Conservation (phyloP, 2,113 vertebrate species). For the Scopus umbretta region DNA sequence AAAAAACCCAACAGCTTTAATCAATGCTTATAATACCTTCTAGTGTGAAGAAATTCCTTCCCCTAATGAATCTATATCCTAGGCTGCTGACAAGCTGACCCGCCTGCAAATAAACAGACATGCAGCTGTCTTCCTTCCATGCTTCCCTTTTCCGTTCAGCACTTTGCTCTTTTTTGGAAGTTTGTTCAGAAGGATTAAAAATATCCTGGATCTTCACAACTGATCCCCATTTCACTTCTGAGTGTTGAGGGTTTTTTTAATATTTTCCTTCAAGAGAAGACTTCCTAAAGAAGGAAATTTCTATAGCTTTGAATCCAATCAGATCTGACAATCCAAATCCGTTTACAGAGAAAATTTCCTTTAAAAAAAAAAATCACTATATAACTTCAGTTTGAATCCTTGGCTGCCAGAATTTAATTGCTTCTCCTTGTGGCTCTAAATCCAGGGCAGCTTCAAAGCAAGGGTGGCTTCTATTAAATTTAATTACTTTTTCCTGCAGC, state of each 20-base stretch:
- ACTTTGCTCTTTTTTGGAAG: neutral
- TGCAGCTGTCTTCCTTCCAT: neutral
- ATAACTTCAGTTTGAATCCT: slow-evolving; percentile 5
- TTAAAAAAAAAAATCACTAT: neutral
- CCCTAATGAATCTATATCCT: neutral
- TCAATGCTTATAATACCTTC: neutral
- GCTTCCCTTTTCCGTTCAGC: neutral
- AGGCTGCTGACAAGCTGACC: neutral
- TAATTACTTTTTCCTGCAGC: slow-evolving; percentile 56
- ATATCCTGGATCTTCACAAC: neutral
- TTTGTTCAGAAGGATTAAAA: neutral
- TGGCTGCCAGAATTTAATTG: slow-evolving; percentile 51
- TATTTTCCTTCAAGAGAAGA: neutral
- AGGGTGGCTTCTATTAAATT: slow-evolving; percentile 62
- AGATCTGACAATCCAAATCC: neutral
- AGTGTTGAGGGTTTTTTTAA: neutral
- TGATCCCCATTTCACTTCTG: neutral
- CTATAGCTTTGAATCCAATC: neutral
- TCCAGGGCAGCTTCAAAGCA: slow-evolving; percentile 59
- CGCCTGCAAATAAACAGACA: neutral
- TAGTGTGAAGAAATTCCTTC: neutral
- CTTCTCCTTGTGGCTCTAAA: slow-evolving; percentile 47
- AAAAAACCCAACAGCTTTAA: neutral
- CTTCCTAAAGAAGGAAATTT: neutral
- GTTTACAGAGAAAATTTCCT: neutral